These are phyloP conservation scores for Lepus oiostolus DNA, from an alignment of 2,797 vertebrate species.

Conservation along the genomic window DNA sequence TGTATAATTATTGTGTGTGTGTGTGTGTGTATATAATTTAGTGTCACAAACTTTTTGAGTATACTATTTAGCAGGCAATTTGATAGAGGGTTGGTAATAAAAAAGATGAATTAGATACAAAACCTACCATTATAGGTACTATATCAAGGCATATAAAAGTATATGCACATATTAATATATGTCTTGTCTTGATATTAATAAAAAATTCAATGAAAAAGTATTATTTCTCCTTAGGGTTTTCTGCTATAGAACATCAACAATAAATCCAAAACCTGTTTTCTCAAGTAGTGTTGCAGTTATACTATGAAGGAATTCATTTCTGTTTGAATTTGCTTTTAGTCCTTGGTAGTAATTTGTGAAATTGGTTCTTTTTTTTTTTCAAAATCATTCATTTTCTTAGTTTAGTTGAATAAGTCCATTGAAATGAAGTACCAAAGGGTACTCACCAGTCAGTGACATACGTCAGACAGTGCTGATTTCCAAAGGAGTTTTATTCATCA, in stretches of 20 bases:
- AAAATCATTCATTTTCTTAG: constrained; percentile 12
- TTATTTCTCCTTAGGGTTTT: background rate
- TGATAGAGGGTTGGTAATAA: constrained; percentile 6
- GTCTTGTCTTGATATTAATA: too few species aligned
- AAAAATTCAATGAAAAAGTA: background rate
- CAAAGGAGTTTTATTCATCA: background rate
- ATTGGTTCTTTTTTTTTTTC: background rate
- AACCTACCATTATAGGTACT: background rate
- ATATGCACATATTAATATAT: background rate
- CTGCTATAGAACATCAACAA: background rate
- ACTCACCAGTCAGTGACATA: background rate
- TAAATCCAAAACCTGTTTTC: background rate
- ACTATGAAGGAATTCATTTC: constrained; percentile 17
- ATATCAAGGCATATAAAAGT: background rate
- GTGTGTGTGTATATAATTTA: background rate
- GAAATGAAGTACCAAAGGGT: background rate
- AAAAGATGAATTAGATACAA: background rate
- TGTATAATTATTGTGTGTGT: background rate
- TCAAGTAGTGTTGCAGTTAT: constrained; percentile 15
- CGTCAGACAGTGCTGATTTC: background rate
- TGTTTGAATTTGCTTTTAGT: constrained; percentile 42
- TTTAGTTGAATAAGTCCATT: background rate
- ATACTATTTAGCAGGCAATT: background rate
- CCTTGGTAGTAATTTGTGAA: constrained; percentile 12
- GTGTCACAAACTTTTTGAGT: background rate